These are phyloP conservation scores for Centropristis striata DNA, from an alignment of 2,113 vertebrate genomes.

Conservation along the genomic window DNA sequence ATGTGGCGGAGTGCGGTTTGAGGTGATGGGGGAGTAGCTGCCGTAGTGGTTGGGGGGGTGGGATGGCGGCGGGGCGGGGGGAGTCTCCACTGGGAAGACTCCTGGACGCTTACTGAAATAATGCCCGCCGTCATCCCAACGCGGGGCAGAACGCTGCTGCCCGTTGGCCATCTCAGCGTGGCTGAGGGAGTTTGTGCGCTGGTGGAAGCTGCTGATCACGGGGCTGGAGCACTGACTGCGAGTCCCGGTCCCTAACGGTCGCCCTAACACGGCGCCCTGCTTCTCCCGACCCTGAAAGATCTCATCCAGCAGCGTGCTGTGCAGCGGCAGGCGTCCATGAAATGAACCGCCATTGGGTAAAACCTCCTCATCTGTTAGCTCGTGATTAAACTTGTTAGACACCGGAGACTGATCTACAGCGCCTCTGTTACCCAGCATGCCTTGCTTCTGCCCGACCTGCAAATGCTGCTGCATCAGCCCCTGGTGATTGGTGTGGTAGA, in stretches of 20 bases:
- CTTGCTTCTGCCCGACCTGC: slow-evolving; percentile 68
- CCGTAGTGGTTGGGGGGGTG: slow-evolving; percentile 61
- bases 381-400: slow-evolving; percentile 82
- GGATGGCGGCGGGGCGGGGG: slow-evolving; percentile 1
- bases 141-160: slow-evolving; percentile 57
- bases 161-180: slow-evolving; percentile 86
- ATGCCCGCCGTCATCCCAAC: slow-evolving; percentile 73
- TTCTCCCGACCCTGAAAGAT: slow-evolving; percentile 84
- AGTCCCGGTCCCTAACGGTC: slow-evolving; percentile 73
- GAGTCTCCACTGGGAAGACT: slow-evolving; percentile 5
- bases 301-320: slow-evolving; percentile 93
- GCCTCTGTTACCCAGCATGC: slow-evolving; percentile 74
- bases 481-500: slow-evolving; percentile 85
- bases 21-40: slow-evolving; percentile 83
- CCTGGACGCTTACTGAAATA: slow-evolving; percentile 70
- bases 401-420: slow-evolving; percentile 83
- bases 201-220: slow-evolving; percentile 85
- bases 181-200: slow-evolving; percentile 86
- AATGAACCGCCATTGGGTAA: slow-evolving; percentile 70
- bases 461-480: slow-evolving; percentile 68
- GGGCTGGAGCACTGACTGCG: slow-evolving; percentile 91
- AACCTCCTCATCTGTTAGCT: slow-evolving; percentile 85
- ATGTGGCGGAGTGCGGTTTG: slow-evolving; percentile 63
- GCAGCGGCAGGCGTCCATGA: slow-evolving; percentile 85
- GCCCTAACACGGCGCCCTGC: slow-evolving; percentile 77